These are phyloP conservation scores for Conus betulinus DNA, from an alignment of 1,140 invertebrate species.

Conservation along the genomic window DNA sequence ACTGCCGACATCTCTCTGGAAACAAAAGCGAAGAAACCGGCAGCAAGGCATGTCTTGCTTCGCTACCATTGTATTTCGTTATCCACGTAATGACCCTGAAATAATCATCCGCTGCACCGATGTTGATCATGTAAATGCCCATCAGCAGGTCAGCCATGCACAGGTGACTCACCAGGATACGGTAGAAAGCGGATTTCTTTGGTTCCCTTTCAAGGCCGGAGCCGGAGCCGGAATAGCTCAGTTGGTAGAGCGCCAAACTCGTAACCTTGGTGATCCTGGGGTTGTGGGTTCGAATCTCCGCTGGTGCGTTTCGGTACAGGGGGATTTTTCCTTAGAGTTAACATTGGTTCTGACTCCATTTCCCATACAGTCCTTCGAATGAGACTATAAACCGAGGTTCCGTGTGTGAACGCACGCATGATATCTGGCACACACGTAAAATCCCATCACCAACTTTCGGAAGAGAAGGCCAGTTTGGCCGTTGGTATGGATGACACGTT, in stretches of 20 bases:
- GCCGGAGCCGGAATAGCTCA: too few relatives aligned
- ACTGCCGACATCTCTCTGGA: neutral
- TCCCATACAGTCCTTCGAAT: neutral
- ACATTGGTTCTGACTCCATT: too few relatives aligned
- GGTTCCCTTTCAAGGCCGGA: neutral
- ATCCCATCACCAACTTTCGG: too few relatives aligned
- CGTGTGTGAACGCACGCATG: too few relatives aligned
- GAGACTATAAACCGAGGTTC: neutral
- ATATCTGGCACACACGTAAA: too few relatives aligned
- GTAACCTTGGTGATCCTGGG: neutral
- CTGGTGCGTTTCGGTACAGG: neutral
- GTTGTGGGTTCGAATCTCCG: neutral
- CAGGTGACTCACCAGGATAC: neutral
- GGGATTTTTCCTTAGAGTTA: too few relatives aligned
- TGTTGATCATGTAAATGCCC: slow-evolving; percentile 5
- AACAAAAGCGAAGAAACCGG: neutral
- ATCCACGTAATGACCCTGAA: neutral
- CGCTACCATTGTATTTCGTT: neutral
- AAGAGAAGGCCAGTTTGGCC: too few relatives aligned
- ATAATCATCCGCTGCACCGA: neutral
- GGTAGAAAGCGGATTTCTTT: neutral
- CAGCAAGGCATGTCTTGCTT: neutral
- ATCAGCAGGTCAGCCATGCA: slow-evolving; percentile 12
- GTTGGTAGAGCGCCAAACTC: neutral
- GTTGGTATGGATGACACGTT: too few relatives aligned